Evolutionary conservation across 2,888 invertebrate species (phyloP), one percentile per base, ranked within the genome.

Genomic region (Galerucella nymphaeae): DNA sequence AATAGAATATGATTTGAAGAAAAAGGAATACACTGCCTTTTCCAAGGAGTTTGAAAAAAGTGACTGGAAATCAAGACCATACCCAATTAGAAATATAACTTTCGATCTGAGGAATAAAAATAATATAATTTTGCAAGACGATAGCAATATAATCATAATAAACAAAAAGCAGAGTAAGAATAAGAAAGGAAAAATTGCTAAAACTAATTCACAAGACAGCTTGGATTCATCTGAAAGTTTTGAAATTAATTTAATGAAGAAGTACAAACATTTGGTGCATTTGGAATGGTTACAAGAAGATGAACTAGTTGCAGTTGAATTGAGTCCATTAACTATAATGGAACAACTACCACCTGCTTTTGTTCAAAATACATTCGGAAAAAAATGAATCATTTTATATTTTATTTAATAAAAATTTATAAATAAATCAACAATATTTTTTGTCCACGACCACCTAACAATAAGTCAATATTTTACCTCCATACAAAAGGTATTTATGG

Each of bases 231-330:
- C 63, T 11, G 45, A 42, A 18, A n/a, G 42, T 18, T 65, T 68
- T 20, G 16, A 45, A 18, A 75, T 73, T 41, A 61, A 77, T 80
- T 88, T 89, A 4, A 57, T 70, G 8, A 70, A 70, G 18, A 70
- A 64, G n/a, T 63, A 63, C 20, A 87, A 96, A 95, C 94, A 94
- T 84, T 86, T 96, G 79, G 90, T 93, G 9, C 91, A 93, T 77
- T 88, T 94, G 75, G 91, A 91, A 74, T 92, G 92, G 89, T 81
- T 96, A 13, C 88, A 88, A 45, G 85, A 89, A 2, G 90, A 92
- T 74, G 95, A 95, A 87, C 88, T 96, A 79, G 91, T 96, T 6
- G 90, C 92, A 1, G 89, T 96, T 41, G 94, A 96, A 85, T 89
- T 94, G 2, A 91, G 92, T 80, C 93, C 94, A 0, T 87, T 91